Evolutionary conservation across 2,797 vertebrate species (phyloP).

Genomic region (Aratinga solstitialis): DNA sequence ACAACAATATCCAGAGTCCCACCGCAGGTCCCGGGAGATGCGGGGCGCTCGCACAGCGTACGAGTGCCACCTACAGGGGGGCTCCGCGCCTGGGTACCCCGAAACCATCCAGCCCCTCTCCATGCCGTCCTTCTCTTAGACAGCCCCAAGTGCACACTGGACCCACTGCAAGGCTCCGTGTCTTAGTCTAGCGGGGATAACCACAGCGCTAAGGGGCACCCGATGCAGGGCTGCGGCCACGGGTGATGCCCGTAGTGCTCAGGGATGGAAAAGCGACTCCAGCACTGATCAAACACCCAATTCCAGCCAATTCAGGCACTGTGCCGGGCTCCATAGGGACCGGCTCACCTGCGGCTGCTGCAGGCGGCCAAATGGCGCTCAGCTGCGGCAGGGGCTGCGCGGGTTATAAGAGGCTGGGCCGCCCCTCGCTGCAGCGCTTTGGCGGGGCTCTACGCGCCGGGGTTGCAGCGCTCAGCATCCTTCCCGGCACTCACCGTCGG

Average conservation of each 20-base stretch:
- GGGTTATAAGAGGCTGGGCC: neutral
- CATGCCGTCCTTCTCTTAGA: neutral
- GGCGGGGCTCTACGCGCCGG: neutral
- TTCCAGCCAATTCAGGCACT: neutral
- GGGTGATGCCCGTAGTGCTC: fast-evolving
- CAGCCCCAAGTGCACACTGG: neutral
- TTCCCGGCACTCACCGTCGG: fast-evolving
- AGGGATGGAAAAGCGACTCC: neutral
- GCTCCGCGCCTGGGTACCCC: neutral
- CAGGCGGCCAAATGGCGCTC: fast-evolving
- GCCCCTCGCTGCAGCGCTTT: fast-evolving
- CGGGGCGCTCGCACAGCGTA: neutral
- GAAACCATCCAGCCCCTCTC: fast-evolving
- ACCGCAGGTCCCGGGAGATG: neutral
- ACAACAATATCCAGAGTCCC: neutral
- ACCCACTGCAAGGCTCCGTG: fast-evolving
- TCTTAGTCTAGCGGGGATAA: fast-evolving
- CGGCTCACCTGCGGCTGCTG: neutral
- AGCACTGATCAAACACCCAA: neutral
- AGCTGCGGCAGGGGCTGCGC: neutral
- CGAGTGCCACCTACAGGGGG: constrained; percentile 67
- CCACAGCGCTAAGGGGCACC: fast-evolving
- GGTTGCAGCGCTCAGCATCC: no score
- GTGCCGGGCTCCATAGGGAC: fast-evolving
- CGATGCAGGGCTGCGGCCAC: fast-evolving